These are phyloP conservation scores for Plecotus auritus DNA, from an alignment of 2,113 vertebrate genomes.

Conservation along the genomic window DNA sequence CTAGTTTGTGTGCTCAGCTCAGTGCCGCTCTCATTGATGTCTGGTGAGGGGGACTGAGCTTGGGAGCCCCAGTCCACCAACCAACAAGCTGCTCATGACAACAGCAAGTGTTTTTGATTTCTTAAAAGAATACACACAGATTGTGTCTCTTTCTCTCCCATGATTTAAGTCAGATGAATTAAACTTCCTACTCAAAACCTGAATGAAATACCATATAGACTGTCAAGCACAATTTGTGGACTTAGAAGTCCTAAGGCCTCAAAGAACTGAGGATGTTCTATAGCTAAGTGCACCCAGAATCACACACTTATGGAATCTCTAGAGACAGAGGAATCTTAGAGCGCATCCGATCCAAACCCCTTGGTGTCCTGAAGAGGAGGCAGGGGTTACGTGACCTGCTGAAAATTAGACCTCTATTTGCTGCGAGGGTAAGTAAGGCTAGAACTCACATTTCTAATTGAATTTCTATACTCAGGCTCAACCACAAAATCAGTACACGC, in stretches of 20 bases:
- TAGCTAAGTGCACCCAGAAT: neutral
- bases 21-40: neutral
- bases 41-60: neutral
- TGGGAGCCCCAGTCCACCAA: neutral
- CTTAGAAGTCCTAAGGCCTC: neutral
- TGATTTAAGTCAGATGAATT: slow-evolving; percentile 27
- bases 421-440: neutral
- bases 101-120: slow-evolving; percentile 16
- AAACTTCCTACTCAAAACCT: neutral
- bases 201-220: neutral
- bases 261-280: neutral
- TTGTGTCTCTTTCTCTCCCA: slow-evolving; percentile 21
- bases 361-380: neutral
- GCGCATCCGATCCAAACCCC: neutral
- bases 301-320: neutral
- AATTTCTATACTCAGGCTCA: neutral
- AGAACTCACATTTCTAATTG: neutral
- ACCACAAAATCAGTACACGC: neutral
- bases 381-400: neutral
- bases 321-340: neutral
- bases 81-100: neutral
- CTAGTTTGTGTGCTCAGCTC: slow-evolving; percentile 40
- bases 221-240: neutral
- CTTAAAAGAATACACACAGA: neutral
- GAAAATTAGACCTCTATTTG: neutral